Conservation (phyloP, 2,113 vertebrate species). For the Sigmodon hispidus region DNA sequence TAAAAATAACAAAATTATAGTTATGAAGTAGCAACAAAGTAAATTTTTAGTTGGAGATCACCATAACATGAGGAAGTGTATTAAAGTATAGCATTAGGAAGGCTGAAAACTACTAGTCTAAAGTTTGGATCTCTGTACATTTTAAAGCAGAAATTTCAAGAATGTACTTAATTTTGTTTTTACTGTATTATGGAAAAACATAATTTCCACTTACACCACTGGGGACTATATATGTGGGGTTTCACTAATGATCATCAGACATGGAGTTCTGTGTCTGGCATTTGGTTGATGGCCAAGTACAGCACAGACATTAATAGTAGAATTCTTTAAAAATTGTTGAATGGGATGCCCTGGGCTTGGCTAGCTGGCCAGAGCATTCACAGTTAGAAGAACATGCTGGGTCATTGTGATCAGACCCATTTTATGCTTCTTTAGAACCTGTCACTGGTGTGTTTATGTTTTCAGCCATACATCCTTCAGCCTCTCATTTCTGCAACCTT, state of each 20-base stretch:
- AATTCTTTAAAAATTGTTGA: neutral
- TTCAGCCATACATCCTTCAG: neutral
- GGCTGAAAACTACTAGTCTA: neutral
- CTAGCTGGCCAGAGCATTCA: neutral
- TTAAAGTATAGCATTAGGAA: neutral
- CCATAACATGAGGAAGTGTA: neutral
- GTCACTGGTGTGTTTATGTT: neutral
- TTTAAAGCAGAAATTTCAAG: neutral
- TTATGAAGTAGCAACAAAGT: neutral
- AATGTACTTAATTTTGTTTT: neutral
- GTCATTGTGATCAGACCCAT: neutral
- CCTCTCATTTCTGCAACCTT: neutral
- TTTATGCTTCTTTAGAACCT: neutral
- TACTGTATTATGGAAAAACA: neutral
- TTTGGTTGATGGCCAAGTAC: neutral
- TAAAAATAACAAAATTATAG: neutral
- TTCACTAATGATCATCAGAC: neutral
- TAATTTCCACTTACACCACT: rapidly evolving
- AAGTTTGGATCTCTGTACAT: neutral
- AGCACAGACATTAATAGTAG: neutral
- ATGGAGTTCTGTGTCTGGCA: neutral
- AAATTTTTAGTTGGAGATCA: neutral
- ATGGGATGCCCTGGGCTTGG: neutral
- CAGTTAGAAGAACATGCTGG: neutral
- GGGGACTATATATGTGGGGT: neutral